Evolutionary conservation across 2,888 invertebrate species (phyloP).

Genomic region (Drosophila fungiperda): DNA sequence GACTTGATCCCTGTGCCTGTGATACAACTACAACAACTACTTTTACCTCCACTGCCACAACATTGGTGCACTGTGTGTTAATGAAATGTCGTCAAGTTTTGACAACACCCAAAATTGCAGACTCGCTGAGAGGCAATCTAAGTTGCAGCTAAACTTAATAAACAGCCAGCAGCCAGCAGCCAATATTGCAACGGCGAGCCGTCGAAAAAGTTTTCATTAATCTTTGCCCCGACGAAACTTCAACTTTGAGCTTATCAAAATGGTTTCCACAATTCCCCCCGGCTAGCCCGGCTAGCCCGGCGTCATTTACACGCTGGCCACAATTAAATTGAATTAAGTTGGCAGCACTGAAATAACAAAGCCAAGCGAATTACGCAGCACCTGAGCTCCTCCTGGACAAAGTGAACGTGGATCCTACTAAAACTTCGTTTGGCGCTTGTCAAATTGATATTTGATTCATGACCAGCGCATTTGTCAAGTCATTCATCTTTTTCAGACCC

Average conservation of each 20-base stretch:
- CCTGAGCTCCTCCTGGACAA: slow-evolving; percentile 50
- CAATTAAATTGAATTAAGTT: slow-evolving; percentile 80
- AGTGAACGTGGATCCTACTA: slow-evolving; percentile 19
- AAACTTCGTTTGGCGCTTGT: slow-evolving; percentile 68
- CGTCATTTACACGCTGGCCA: slow-evolving; percentile 74
- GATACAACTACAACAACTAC: neutral
- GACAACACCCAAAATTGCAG: slow-evolving; percentile 56
- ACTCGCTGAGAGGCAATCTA: slow-evolving; percentile 68
- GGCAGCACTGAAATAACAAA: slow-evolving; percentile 36
- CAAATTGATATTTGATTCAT: slow-evolving; percentile 84
- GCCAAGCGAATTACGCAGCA: slow-evolving; percentile 47
- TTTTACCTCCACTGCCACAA: neutral
- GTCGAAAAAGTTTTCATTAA: slow-evolving; percentile 72
- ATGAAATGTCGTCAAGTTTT: slow-evolving; percentile 76
- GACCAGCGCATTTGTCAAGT: slow-evolving; percentile 82
- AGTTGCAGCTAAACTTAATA: slow-evolving; percentile 72
- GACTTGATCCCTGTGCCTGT: slow-evolving; percentile 15
- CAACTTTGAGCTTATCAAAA: slow-evolving; percentile 64
- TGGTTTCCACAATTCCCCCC: slow-evolving; percentile 29
- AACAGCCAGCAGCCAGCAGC: slow-evolving; percentile 31
- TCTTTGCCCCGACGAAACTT: slow-evolving; percentile 52
- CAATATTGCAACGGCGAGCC: slow-evolving; percentile 58
- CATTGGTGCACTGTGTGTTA: slow-evolving; percentile 45
- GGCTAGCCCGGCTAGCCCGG: neutral
- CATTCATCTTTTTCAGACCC: slow-evolving; percentile 79